Conservation (phyloP, 2,888 invertebrate genomes). For the Spilosoma lubricipeda region DNA sequence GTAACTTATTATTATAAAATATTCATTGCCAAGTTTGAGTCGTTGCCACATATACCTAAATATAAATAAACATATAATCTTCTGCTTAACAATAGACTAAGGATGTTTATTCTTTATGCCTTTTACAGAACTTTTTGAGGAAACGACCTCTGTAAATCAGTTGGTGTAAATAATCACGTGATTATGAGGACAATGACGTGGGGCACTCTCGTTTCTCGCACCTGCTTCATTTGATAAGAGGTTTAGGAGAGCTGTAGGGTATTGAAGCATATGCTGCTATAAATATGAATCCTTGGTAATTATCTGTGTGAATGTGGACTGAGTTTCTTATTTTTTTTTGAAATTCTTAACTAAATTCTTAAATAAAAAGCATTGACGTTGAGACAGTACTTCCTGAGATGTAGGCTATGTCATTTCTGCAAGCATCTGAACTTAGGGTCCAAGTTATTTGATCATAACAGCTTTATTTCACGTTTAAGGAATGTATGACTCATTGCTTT, state of each 20-base stretch:
- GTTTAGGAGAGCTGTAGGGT: background rate
- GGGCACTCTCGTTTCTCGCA: background rate
- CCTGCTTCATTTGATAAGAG: background rate
- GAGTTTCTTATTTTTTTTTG: too few species aligned
- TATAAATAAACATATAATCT: background rate
- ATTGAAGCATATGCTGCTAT: background rate
- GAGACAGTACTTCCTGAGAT: too few species aligned
- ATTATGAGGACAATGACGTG: background rate
- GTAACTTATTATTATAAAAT: background rate
- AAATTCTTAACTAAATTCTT: too few species aligned
- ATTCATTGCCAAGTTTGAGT: background rate
- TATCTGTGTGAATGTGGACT: too few species aligned
- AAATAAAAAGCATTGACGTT: too few species aligned
- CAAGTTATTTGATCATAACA: too few species aligned
- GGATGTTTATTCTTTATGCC: background rate
- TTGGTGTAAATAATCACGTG: background rate
- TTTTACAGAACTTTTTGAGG: background rate
- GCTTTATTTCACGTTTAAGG: too few species aligned
- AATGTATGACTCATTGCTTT: too few species aligned
- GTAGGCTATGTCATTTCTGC: too few species aligned
- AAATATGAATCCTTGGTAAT: background rate
- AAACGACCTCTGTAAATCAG: background rate
- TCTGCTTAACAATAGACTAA: background rate
- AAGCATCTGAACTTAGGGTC: too few species aligned
- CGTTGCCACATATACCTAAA: background rate